Base-by-base conservation (phyloP, 2,113 vertebrate genomes). In the Apistogramma diplotaenia region DNA sequence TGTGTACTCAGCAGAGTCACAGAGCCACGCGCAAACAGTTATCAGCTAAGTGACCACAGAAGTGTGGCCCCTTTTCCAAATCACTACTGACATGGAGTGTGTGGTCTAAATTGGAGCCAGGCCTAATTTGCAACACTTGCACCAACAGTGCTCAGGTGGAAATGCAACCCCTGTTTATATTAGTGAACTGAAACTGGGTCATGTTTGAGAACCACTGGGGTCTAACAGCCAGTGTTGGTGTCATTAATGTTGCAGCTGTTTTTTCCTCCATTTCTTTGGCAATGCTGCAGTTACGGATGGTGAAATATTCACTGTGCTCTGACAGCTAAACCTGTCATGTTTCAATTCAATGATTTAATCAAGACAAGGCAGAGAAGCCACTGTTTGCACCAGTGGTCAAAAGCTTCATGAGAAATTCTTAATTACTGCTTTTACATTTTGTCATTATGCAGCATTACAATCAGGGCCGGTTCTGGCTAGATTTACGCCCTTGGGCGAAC, bases 121-220 rank as follows among this genome's bases (percentile, higher is more conserved):
- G 31, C 6, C 73, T 72, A 55, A 82, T 84, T 37, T 46, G 62
- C 29, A 2, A 70, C 82, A 84, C 74, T 75, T 78, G 73, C 80
- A 78, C 27, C 56, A 57, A 60, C 72, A 40, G 60, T 62, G 61
- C 78, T 82, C 75, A 71, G 75, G 62, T 78, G 70, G 57, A 84
- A 78, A 85, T 76, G 75, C 0, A 35, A 88, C 74, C 21, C 40
- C 76, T 71, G 76, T 76, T 88, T 67, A 57, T 78, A 78, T 87
- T 85, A 70, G 65, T 9, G 43, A 53, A 40, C 51, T 54, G 56
- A 79, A 89, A 89, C 70, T 89, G 74, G 91, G 85, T 91, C 79
- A 75, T 85, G 65, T 85, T 25, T 85, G 74, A 35, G 65, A 85
- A 75, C 54, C 49, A 71, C 61, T 71, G 65, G 21, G 11, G 89